Evolutionary conservation across 2,797 vertebrate genomes (phyloP).

Genomic region (Remorina albescens): DNA sequence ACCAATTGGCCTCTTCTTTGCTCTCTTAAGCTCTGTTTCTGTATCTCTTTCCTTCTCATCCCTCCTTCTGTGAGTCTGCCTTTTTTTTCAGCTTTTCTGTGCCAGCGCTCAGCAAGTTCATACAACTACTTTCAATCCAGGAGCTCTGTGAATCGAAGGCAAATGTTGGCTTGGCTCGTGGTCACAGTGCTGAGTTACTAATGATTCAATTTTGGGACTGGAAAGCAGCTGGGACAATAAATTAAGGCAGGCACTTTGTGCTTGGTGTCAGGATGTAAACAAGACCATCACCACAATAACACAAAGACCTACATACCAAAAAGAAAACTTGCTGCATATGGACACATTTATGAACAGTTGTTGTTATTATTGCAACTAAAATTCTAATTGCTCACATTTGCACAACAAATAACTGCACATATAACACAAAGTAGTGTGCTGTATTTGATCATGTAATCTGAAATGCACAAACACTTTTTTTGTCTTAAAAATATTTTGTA

Average conservation of each 20-base stretch:
- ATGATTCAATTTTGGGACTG: conserved; percentile 43
- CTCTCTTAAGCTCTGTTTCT: conserved; percentile 59
- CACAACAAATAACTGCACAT: no score
- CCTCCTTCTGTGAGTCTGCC: conserved; percentile 37
- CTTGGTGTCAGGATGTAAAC: conserved; percentile 32
- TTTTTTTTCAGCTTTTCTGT: conserved; percentile 46
- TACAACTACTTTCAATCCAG: conserved; percentile 68
- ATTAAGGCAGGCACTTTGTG: conserved; percentile 41
- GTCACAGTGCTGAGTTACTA: conserved; percentile 26
- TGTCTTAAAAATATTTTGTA: background rate
- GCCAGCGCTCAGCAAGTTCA: conserved; percentile 63
- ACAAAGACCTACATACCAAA: background rate
- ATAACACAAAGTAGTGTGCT: no score
- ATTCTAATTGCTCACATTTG: no score
- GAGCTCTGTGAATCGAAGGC: conserved; percentile 73
- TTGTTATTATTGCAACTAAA: background rate
- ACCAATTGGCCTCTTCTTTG: conserved; percentile 54
- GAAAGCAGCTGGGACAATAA: conserved; percentile 36
- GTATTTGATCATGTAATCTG: conserved; percentile 8
- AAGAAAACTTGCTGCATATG: background rate
- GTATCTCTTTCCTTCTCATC: conserved; percentile 35
- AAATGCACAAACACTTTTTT: conserved; percentile 1
- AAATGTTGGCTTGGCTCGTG: conserved; percentile 44
- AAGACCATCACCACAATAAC: conserved; percentile 34
- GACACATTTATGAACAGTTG: no score